Conservation (phyloP, 2,888 invertebrate genomes). For the Ecliptopera silaceata region DNA sequence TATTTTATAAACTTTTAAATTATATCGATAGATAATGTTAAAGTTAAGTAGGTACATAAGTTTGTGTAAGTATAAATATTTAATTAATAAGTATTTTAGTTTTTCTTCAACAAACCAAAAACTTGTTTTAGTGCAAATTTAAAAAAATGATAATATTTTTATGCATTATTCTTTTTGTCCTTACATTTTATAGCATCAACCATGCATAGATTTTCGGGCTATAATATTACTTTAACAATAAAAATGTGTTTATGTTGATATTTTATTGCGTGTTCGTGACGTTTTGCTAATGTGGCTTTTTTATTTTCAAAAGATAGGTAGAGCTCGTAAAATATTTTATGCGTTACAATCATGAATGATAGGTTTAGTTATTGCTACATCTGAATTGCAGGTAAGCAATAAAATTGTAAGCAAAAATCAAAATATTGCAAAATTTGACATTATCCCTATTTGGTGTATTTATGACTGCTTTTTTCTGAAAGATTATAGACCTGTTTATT, state of each 20-base stretch:
- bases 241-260: conserved; percentile 66
- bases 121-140: conserved; percentile 30
- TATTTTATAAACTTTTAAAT: too few species aligned
- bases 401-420: not conserved
- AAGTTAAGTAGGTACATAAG: too few species aligned
- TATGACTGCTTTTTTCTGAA: conserved; percentile 5
- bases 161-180: conserved; percentile 59
- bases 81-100: too few species aligned
- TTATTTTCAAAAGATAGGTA: conserved; percentile 64
- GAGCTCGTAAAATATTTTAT: conserved; percentile 28
- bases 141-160: conserved; percentile 47
- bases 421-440: not conserved
- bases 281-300: conserved; percentile 67
- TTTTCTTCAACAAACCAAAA: not conserved
- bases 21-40: too few species aligned
- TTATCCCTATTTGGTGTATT: not conserved
- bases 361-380: not conserved
- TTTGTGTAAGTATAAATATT: too few species aligned
- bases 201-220: conserved; percentile 74
- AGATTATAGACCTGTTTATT: conserved; percentile 25
- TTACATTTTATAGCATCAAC: conserved; percentile 67
- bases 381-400: not conserved
- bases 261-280: conserved; percentile 69
- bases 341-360: conserved; percentile 8
- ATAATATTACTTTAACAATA: conserved; percentile 72